These are phyloP conservation scores for Parnassius apollo DNA, from an alignment of 2,888 invertebrate species.

Conservation along the genomic window DNA sequence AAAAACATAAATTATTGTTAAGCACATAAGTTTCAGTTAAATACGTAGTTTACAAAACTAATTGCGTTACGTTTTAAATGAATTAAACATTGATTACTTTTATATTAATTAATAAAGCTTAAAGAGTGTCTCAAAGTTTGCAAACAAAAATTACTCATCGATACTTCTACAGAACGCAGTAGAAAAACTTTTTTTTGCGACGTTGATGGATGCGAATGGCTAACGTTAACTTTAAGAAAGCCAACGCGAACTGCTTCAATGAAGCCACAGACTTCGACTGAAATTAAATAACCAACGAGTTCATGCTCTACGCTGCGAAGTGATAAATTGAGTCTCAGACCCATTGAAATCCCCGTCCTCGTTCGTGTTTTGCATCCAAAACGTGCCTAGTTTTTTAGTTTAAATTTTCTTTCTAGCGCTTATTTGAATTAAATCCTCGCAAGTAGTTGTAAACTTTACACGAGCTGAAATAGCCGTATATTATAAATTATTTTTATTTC, in stretches of 20 bases:
- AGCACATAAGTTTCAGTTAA: too few relatives aligned
- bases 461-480: too few relatives aligned
- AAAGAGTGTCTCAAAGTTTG: too few relatives aligned
- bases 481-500: too few relatives aligned
- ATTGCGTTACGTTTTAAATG: too few relatives aligned
- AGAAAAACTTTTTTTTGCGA: neutral
- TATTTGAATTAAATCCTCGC: neutral
- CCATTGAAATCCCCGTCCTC: neutral
- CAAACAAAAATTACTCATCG: neutral
- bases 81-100: too few relatives aligned
- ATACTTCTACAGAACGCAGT: neutral
- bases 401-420: neutral
- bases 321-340: neutral
- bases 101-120: too few relatives aligned
- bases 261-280: neutral
- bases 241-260: neutral
- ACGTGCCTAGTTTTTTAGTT: slow-evolving; percentile 1
- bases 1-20: too few relatives aligned
- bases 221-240: too few relatives aligned
- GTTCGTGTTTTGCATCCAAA: neutral
- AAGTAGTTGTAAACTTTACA: too few relatives aligned
- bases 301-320: neutral
- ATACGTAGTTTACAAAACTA: too few relatives aligned
- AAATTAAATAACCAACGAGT: neutral
- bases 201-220: neutral